Conservation (phyloP, 1,140 invertebrate species). For the Chironomus striatipennis region DNA sequence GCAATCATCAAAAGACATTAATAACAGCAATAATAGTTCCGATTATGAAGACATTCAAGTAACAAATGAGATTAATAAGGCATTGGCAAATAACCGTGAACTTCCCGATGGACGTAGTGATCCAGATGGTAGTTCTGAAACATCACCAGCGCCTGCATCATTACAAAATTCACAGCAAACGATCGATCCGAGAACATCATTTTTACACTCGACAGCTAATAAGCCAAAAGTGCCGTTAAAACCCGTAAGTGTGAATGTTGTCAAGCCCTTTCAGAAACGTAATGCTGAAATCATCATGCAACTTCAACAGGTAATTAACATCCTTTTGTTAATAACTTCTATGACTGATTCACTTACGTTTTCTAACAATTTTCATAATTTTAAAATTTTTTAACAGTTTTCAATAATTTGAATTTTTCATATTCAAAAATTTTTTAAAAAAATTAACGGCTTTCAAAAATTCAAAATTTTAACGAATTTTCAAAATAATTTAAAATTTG, state of each 20-base stretch:
- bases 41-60: constrained; percentile 40
- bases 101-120: constrained; percentile 70
- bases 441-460: constrained; percentile 26
- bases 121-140: constrained; percentile 55
- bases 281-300: constrained; percentile 41
- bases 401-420: too few species aligned
- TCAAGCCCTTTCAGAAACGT: constrained; percentile 30
- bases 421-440: too few species aligned
- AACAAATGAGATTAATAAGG: constrained; percentile 32
- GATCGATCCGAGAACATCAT: constrained; percentile 56
- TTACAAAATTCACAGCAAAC: constrained; percentile 53
- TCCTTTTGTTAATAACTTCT: too few species aligned
- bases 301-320: constrained; percentile 38
- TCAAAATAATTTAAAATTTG: too few species aligned
- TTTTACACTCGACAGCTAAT: constrained; percentile 54
- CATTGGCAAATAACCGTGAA: constrained; percentile 50
- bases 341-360: constrained; percentile 34
- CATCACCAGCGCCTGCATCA: constrained; percentile 47
- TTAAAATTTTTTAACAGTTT: too few species aligned
- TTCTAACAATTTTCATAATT: constrained; percentile 28
- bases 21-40: constrained; percentile 38
- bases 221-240: constrained; percentile 57
- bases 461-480: too few species aligned
- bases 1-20: constrained; percentile 30
- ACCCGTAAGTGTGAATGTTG: constrained; percentile 41